phyloP scores from a whole-genome alignment of 2,888 invertebrate species.

The Cepaea hortensis region DNA sequence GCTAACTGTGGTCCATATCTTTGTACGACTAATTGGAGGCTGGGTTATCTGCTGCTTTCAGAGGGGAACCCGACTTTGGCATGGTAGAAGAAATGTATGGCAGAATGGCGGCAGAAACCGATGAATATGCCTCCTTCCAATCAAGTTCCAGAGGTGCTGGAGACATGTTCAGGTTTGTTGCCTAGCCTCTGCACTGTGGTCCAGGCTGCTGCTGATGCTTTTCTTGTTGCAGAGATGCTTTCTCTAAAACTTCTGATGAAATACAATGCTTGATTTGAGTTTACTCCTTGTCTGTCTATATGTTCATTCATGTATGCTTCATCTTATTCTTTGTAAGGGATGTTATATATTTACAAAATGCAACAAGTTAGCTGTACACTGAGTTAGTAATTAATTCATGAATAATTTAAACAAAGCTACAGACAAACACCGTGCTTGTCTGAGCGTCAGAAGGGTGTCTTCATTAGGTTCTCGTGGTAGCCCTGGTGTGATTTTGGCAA shows the following conservation, averaged over 20 bases:
- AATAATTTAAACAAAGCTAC: no score
- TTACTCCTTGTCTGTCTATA: no score
- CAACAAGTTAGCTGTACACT: no score
- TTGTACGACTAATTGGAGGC: background rate
- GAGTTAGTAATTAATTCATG: no score
- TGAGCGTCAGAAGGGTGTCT: no score
- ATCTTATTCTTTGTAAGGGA: background rate
- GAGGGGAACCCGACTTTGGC: slow-evolving; percentile 5
- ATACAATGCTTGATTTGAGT: background rate
- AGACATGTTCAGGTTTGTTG: background rate
- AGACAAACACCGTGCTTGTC: no score
- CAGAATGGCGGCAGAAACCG: slow-evolving; percentile 18
- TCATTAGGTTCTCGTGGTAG: no score
- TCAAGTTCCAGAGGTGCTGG: background rate
- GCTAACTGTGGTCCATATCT: background rate
- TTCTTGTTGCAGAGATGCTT: background rate
- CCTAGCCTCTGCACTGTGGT: background rate
- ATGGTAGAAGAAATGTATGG: slow-evolving; percentile 32
- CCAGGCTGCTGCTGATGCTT: background rate
- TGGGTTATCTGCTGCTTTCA: background rate
- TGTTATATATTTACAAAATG: no score
- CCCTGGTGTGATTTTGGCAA: no score
- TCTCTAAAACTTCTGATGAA: background rate
- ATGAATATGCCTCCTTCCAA: slow-evolving; percentile 37
- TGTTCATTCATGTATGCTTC: background rate